These are phyloP conservation scores for Tiliacea aurago DNA, from an alignment of 2,888 invertebrate genomes.

Conservation along the genomic window DNA sequence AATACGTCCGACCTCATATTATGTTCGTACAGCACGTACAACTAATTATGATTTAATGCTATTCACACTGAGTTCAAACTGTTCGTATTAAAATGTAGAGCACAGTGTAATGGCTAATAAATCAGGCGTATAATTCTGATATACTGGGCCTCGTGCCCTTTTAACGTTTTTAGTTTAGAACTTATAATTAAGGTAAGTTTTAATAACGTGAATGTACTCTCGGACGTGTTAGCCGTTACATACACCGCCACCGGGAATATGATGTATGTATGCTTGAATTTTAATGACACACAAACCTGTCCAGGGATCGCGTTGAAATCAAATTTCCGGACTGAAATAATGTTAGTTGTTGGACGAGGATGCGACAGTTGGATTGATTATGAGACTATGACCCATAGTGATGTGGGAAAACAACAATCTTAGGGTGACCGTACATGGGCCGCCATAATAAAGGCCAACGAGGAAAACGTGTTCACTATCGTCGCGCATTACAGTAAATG, in stretches of 20 bases:
- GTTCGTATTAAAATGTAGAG: constrained; percentile 78
- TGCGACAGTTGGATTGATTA: constrained; percentile 51
- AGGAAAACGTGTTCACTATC: constrained; percentile 19
- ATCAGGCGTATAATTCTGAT: constrained; percentile 77
- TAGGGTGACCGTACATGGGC: background rate
- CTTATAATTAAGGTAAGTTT: constrained; percentile 61
- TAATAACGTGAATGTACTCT: constrained; percentile 32
- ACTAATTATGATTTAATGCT: constrained; percentile 79
- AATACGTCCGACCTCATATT: constrained; percentile 58
- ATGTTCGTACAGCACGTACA: constrained; percentile 66
- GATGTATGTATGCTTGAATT: constrained; percentile 38
- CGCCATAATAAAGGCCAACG: background rate
- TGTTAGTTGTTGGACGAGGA: constrained; percentile 52
- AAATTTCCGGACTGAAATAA: constrained; percentile 59
- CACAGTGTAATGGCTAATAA: constrained; percentile 78
- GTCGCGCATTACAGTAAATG: constrained; percentile 12
- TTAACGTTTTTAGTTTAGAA: constrained; percentile 71
- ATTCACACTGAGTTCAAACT: constrained; percentile 73
- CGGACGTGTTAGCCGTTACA: constrained; percentile 31
- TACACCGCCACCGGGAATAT: constrained; percentile 30
- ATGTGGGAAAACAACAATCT: constrained; percentile 20
- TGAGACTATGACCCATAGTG: background rate
- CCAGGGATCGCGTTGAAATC: constrained; percentile 32
- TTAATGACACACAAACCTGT: constrained; percentile 43
- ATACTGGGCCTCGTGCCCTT: constrained; percentile 75